Evolutionary conservation across 1,140 invertebrate genomes (phyloP).

Genomic region (Coelopa frigida): DNA sequence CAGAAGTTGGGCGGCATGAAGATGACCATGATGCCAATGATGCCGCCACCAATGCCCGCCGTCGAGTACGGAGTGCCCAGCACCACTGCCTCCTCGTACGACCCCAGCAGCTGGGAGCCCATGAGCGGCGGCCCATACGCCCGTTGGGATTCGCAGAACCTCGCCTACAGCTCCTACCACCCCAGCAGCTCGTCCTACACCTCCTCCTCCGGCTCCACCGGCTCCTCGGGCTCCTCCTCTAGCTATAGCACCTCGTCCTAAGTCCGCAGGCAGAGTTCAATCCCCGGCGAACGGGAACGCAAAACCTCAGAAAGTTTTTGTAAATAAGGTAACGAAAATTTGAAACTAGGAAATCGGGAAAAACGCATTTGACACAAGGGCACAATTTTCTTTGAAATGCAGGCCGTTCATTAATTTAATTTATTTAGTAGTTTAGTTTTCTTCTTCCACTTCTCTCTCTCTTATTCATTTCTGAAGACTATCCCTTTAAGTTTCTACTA

Average conservation of each 20-base stretch:
- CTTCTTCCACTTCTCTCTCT: background rate
- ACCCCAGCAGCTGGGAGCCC: constrained; percentile 60
- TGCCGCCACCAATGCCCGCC: constrained; percentile 49
- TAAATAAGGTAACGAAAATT: constrained; percentile 1
- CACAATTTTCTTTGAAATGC: constrained; percentile 6
- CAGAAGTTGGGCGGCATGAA: constrained; percentile 64
- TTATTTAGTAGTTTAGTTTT: constrained; percentile 8
- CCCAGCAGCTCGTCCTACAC: constrained; percentile 54
- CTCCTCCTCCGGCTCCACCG: constrained; percentile 49
- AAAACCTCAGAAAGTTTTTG: too few species aligned
- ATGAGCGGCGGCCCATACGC: constrained; percentile 61
- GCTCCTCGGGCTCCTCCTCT: constrained; percentile 45
- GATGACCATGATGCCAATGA: constrained; percentile 60
- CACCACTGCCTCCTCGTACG: constrained; percentile 57
- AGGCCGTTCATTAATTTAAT: constrained; percentile 9
- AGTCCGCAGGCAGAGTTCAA: constrained; percentile 10
- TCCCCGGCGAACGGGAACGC: too few species aligned
- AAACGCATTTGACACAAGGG: background rate
- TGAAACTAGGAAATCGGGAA: constrained; percentile 4
- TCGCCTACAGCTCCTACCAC: constrained; percentile 73
- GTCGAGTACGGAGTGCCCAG: constrained; percentile 58
- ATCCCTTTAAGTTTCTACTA: constrained; percentile 12
- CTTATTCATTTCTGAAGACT: background rate
- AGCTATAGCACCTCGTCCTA: constrained; percentile 39
- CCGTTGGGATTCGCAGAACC: constrained; percentile 62